A percentile compares a stretch with the other conserved stretches of the same genome.
Conservation (phyloP, 2,113 vertebrate genomes). For the Tupaia tana region DNA sequence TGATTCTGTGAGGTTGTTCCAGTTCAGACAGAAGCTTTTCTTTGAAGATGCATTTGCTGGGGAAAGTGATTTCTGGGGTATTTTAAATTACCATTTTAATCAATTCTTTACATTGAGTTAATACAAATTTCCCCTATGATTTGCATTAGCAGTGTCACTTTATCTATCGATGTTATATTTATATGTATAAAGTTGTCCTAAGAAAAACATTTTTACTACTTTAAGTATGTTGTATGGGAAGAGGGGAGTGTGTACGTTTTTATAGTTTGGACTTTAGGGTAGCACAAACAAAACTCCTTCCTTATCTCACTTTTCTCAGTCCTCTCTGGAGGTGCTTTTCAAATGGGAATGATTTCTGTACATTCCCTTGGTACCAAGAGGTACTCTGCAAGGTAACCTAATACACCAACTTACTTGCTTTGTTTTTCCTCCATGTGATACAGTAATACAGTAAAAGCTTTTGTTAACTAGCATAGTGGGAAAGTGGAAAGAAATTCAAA, state of each 20-base stretch:
- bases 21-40: constrained; percentile 58
- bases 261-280: constrained; percentile 67
- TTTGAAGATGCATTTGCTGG: constrained; percentile 61
- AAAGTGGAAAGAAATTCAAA: constrained; percentile 48
- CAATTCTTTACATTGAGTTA: constrained; percentile 56
- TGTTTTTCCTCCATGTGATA: constrained; percentile 43
- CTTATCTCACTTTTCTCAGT: constrained; percentile 59
- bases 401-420: constrained; percentile 62
- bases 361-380: constrained; percentile 56
- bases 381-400: constrained; percentile 45
- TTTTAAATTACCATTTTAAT: constrained; percentile 57
- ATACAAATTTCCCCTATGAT: constrained; percentile 56
- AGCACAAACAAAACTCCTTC: constrained; percentile 66
- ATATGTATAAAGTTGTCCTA: constrained; percentile 62
- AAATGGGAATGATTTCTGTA: constrained; percentile 49
- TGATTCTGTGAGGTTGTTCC: constrained; percentile 67
- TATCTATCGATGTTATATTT: constrained; percentile 71
- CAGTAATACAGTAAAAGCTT: constrained; percentile 51
- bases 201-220: constrained; percentile 72
- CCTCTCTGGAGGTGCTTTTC: constrained; percentile 70
- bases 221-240: constrained; percentile 64
- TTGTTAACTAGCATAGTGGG: constrained; percentile 31
- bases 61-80: constrained; percentile 58
- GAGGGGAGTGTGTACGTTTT: constrained; percentile 67
- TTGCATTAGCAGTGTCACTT: constrained; percentile 71